Conservation (phyloP, 2,888 invertebrate genomes). For the Torymus auratus region DNA sequence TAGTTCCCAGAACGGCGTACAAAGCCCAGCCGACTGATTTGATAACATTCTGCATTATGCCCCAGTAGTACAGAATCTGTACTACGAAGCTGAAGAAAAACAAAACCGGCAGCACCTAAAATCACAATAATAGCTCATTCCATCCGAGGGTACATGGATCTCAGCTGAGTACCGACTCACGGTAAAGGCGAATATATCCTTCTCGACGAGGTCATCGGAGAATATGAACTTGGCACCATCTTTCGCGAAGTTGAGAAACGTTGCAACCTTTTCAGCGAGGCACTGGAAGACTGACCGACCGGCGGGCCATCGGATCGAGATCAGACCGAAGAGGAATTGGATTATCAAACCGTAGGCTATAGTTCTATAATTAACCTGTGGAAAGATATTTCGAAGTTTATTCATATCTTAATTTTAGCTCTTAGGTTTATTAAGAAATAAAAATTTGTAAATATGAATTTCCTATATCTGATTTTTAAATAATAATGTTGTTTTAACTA, state of each 20-base stretch:
- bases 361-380: constrained; percentile 86
- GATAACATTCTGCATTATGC: constrained; percentile 83
- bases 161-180: constrained; percentile 78
- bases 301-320: too few species aligned
- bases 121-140: constrained; percentile 55
- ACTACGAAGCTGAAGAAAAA: constrained; percentile 95
- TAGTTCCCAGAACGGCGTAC: too few species aligned
- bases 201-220: constrained; percentile 82
- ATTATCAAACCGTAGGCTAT: constrained; percentile 84
- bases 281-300: constrained; percentile 70
- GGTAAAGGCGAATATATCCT: constrained; percentile 89
- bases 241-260: constrained; percentile 87
- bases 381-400: constrained; percentile 12
- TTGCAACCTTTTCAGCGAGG: constrained; percentile 83
- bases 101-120: constrained; percentile 89
- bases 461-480: too few species aligned
- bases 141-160: neutral
- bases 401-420: too few species aligned
- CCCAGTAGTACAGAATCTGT: constrained; percentile 91
- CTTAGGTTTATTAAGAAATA: too few species aligned
- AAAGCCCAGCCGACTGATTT: too few species aligned
- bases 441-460: too few species aligned
- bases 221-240: constrained; percentile 91
- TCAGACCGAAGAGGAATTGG: neutral
- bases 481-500: too few species aligned